Percentiles rank a stretch among this genome's conserved stretches.
Evolutionary conservation across 1,140 invertebrate genomes (phyloP).

Genomic region (Asbolus verrucosus): DNA sequence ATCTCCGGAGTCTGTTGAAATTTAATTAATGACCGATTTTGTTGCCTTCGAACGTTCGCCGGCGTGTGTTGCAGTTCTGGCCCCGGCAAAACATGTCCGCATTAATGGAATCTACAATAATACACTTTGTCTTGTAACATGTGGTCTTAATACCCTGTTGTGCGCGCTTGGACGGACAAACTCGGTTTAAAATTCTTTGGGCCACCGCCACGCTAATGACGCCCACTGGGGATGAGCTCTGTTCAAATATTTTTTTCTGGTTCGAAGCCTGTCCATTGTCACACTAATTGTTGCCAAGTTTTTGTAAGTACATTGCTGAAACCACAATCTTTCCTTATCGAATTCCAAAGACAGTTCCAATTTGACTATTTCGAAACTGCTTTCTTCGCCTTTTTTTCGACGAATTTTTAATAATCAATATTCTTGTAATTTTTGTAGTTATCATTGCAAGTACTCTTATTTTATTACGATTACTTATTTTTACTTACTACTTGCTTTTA

Average conservation of each 20-base stretch:
- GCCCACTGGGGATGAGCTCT: not conserved
- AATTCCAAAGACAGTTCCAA: no score
- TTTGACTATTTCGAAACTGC: conserved; percentile 2
- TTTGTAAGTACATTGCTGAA: not conserved
- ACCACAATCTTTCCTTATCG: not conserved
- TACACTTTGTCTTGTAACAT: conserved; percentile 53
- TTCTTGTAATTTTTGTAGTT: no score
- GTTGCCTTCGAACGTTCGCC: not conserved
- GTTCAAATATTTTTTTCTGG: conserved; percentile 16
- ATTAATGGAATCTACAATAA: conserved; percentile 51
- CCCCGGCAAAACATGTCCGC: conserved; percentile 46
- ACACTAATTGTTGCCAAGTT: not conserved
- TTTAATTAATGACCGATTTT: conserved; percentile 41
- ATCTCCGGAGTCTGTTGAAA: conserved; percentile 4
- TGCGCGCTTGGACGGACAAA: not conserved
- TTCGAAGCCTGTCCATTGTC: not conserved
- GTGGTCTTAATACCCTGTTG: conserved; percentile 49
- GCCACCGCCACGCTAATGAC: conserved; percentile 30
- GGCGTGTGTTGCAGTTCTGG: not conserved
- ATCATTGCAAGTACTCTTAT: no score
- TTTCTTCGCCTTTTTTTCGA: no score
- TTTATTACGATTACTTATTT: no score
- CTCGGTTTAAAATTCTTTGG: conserved; percentile 41
- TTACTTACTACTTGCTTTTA: no score
- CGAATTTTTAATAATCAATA: no score